Conservation (phyloP, 2,797 vertebrate genomes). For the Psittacula derbiana region DNA sequence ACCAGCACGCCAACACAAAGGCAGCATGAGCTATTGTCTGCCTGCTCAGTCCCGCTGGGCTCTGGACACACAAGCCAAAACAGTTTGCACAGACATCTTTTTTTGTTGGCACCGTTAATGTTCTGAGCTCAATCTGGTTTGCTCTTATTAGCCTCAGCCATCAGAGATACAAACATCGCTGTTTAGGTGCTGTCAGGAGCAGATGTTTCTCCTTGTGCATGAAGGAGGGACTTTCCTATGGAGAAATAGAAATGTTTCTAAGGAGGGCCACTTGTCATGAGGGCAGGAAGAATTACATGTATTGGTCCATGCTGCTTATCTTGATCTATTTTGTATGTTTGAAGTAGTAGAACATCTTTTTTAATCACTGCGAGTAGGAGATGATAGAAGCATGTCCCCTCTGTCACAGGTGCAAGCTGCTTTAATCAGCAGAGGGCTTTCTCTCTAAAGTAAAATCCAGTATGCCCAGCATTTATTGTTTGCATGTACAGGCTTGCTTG, state of each 20-base stretch:
- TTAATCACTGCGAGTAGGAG: background rate
- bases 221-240: background rate
- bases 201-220: conserved; percentile 11
- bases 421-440: background rate
- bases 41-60: background rate
- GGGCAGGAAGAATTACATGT: background rate
- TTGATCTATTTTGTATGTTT: background rate
- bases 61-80: background rate
- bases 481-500: background rate
- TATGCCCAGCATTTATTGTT: background rate
- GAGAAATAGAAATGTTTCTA: background rate
- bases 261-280: background rate
- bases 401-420: background rate
- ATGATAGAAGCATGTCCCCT: background rate
- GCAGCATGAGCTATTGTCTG: background rate
- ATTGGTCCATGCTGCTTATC: background rate
- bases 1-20: background rate
- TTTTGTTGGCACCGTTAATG: background rate
- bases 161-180: background rate
- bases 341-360: background rate
- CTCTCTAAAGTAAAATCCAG: background rate
- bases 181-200: background rate
- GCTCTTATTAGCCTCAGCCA: background rate
- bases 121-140: background rate
- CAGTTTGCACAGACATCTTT: background rate